A percentile compares a stretch with the other conserved stretches of the same genome.
phyloP scores from a whole-genome alignment of 2,113 vertebrate genomes.

The Periophthalmodon schlosseri region DNA sequence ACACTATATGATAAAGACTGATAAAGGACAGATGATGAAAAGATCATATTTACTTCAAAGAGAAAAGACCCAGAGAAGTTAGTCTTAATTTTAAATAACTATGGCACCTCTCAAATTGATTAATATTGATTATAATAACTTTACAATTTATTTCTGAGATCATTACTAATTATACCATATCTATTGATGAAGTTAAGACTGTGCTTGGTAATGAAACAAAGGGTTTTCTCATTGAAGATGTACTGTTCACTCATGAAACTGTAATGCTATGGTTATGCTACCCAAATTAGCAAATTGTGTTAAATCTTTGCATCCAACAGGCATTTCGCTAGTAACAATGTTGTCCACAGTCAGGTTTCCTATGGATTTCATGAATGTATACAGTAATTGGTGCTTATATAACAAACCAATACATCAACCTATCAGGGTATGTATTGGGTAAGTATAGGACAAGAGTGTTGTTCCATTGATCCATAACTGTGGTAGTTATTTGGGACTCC shows the following conservation, averaged over 20 bases:
- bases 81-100: slow-evolving; percentile 17
- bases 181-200: slow-evolving; percentile 33
- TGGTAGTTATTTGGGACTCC: slow-evolving; percentile 48
- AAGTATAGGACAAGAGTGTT: slow-evolving; percentile 40
- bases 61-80: background rate
- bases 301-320: slow-evolving; percentile 22
- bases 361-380: slow-evolving; percentile 23
- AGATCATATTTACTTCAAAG: slow-evolving; percentile 4
- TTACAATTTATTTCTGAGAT: slow-evolving; percentile 52
- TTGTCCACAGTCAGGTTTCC: slow-evolving; percentile 21
- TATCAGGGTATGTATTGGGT: slow-evolving; percentile 33
- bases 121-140: slow-evolving; percentile 25
- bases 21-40: slow-evolving; percentile 23
- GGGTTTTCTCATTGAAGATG: slow-evolving; percentile 14
- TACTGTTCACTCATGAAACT: slow-evolving; percentile 9
- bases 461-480: slow-evolving; percentile 40
- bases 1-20: slow-evolving; percentile 16
- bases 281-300: slow-evolving; percentile 14
- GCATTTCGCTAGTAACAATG: slow-evolving; percentile 25
- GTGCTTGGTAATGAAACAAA: slow-evolving; percentile 30
- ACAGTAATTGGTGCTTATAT: slow-evolving; percentile 37
- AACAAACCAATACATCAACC: slow-evolving; percentile 47
- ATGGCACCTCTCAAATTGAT: slow-evolving; percentile 19
- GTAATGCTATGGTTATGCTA: slow-evolving; percentile 16
- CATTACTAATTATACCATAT: slow-evolving; percentile 42